phyloP scores from a whole-genome alignment of 1,140 invertebrate species.

The Caenorhabditis brenneri region DNA sequence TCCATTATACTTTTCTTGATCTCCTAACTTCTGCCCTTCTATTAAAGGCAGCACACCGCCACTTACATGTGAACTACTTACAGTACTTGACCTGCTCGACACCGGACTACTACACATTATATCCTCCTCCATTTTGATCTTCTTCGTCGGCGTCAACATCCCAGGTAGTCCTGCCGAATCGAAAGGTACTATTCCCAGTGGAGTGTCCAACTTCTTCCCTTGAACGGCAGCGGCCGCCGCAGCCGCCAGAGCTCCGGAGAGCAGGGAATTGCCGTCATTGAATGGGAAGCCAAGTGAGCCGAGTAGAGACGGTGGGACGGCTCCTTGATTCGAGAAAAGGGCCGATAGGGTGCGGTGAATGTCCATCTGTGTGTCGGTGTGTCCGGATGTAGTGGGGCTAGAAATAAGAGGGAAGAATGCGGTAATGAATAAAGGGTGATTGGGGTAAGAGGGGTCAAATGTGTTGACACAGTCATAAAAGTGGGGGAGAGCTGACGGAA shows the following conservation, averaged over 20 bases:
- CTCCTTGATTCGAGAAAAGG: constrained; percentile 20
- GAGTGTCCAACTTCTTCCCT: neutral
- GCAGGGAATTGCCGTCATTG: neutral
- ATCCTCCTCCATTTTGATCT: constrained; percentile 9
- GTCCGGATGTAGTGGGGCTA: neutral
- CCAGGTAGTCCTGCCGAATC: neutral
- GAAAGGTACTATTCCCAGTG: constrained; percentile 3
- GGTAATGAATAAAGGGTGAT: neutral
- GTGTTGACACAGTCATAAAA: neutral
- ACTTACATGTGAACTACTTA: constrained; percentile 27
- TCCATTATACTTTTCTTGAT: too few species aligned
- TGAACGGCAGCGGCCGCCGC: neutral
- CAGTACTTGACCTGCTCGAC: neutral
- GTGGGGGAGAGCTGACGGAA: neutral
- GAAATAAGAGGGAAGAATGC: neutral
- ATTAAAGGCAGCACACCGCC: too few species aligned
- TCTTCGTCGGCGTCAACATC: neutral
- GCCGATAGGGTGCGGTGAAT: constrained; percentile 2
- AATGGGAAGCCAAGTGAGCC: constrained; percentile 38
- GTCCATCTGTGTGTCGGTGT: neutral
- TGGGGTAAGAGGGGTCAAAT: neutral
- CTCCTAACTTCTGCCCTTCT: too few species aligned
- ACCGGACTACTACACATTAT: neutral
- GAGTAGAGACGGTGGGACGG: constrained; percentile 13
- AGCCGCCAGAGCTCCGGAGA: neutral